Percentiles rank a stretch among this genome's conserved stretches.
phyloP scores from a whole-genome alignment of 1,140 invertebrate species.

The Platorchestia sp. region DNA sequence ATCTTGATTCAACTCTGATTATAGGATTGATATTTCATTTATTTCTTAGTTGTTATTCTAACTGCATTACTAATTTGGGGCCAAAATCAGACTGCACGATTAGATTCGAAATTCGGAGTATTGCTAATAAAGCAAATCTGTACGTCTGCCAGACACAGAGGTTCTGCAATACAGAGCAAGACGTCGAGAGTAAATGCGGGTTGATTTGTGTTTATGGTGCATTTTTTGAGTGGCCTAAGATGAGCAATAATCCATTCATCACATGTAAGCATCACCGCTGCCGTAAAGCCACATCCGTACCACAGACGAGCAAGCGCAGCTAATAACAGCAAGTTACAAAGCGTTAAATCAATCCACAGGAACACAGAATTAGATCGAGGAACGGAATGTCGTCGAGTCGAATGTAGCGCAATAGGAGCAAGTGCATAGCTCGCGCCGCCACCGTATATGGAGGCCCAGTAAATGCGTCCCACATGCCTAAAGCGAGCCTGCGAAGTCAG shows the following conservation, averaged over 20 bases:
- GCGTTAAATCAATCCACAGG: neutral
- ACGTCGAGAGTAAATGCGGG: neutral
- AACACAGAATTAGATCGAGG: neutral
- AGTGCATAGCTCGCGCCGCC: constrained; percentile 23
- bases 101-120: neutral
- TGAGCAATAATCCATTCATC: neutral
- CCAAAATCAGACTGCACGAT: neutral
- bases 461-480: constrained; percentile 10
- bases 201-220: neutral
- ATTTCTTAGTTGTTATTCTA: no score
- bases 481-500: neutral
- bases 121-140: neutral
- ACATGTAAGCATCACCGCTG: neutral
- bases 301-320: neutral
- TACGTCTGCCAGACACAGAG: neutral
- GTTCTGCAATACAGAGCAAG: neutral
- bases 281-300: neutral
- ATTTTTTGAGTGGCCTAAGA: neutral
- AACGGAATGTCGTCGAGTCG: constrained; percentile 19
- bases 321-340: neutral
- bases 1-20: no score
- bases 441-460: neutral
- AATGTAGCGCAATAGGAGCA: neutral
- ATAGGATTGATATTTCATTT: no score
- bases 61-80: neutral